Base-by-base conservation (phyloP, 2,888 invertebrate species). In the Trisateles emortualis region DNA sequence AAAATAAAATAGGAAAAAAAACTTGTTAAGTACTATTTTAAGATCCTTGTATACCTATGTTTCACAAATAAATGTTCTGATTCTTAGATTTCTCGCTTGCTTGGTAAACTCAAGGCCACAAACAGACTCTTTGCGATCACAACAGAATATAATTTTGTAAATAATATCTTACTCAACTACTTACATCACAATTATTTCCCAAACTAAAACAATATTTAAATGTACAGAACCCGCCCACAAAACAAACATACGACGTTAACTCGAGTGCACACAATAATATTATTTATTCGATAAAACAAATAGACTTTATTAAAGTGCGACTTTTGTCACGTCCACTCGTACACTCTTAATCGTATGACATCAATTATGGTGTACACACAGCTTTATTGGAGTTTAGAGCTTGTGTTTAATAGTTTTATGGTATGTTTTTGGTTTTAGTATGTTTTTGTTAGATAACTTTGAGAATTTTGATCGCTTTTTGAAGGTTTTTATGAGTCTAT, bases 211-310 rank as follows among this genome's bases (percentile, higher is more conserved):
- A 26, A 26, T 26, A 26, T 22, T 22, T 22, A 22, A 22, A 22
- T 22, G 22, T 47, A 43, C 52, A 43, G 46, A 52, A 52, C 42
- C 44, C 40, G 16, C 49, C 44, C 42, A 55, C 38, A 38, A 33
- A 40, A 53, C 39, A 59, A 59, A 45, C 29, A 56, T 48, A 50
- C 38, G 33, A 41, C 47, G 50, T 70, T 53, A 67, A 69, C 40
- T 42, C 55, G 47, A 62, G 62, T 55, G 57, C 57, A 65, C 68
- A 70, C 81, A 81, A 81, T 85, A 83, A 86, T 83, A 86, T 84
- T 84, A 88, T 87, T 86, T 85, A 83, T 84, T 80, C 81, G 80
- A 87, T 88, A 86, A 88, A 89, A 90, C 90, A 88, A 89, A 90
- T 88, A 88, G 76, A 71, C 69, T 81, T 75, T 75, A 81, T 81